Conservation (phyloP, 92 coral and sea anemone species). For the Palythoa caribaeorum region DNA sequence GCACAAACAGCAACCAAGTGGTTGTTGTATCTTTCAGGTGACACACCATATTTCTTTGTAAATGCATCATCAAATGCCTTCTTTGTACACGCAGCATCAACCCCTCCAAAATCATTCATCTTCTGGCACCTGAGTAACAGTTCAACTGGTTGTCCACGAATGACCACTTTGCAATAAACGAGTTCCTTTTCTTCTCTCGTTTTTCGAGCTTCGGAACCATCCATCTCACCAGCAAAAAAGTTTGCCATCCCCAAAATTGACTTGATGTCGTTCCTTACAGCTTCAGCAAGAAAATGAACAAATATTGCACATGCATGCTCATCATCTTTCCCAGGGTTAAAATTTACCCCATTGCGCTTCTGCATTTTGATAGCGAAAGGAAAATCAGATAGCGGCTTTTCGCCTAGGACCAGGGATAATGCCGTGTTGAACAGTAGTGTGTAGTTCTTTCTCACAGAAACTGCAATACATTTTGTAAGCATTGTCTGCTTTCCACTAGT, state of each 20-base stretch:
- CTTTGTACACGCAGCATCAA: slow-evolving; percentile 7
- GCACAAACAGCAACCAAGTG: neutral
- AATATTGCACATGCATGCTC: slow-evolving; percentile 57
- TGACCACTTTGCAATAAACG: slow-evolving; percentile 56
- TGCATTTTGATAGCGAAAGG: slow-evolving; percentile 45
- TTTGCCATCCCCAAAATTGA: slow-evolving; percentile 52
- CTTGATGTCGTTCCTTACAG: slow-evolving; percentile 57
- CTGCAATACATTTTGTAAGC: slow-evolving; percentile 28
- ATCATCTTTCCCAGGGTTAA: slow-evolving; percentile 55
- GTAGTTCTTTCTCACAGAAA: slow-evolving; percentile 45
- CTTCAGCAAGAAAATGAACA: slow-evolving; percentile 59
- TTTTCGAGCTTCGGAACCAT: slow-evolving; percentile 49
- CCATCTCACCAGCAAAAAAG: slow-evolving; percentile 59
- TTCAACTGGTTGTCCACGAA: slow-evolving; percentile 57
- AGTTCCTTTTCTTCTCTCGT: slow-evolving; percentile 47
- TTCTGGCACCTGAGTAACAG: slow-evolving; percentile 59
- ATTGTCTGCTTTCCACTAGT: neutral
- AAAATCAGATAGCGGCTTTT: slow-evolving; percentile 26
- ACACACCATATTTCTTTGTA: neutral
- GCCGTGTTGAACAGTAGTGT: slow-evolving; percentile 53
- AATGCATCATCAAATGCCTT: neutral
- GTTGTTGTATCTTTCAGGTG: neutral
- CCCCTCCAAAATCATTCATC: slow-evolving; percentile 56
- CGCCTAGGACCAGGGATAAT: slow-evolving; percentile 46
- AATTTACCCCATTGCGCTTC: slow-evolving; percentile 46